A percentile compares a stretch with the other conserved stretches of the same genome.
phyloP scores from a whole-genome alignment of 2,888 invertebrate species.

The Epinotia ramella region DNA sequence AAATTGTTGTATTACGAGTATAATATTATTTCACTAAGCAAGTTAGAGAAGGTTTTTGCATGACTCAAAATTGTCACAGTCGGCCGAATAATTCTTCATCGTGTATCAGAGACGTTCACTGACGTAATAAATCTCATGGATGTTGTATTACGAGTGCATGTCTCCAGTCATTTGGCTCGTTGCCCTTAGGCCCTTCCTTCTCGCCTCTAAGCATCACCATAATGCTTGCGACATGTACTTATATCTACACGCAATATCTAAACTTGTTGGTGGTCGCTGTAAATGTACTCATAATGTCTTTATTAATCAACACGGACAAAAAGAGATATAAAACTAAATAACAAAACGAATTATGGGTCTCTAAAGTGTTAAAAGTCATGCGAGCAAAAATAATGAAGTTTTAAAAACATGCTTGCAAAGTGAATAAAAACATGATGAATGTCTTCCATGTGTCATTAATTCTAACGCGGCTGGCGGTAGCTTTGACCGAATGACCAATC shows the following conservation, averaged over 20 bases:
- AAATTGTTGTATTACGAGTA: not conserved
- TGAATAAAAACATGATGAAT: conserved; percentile 52
- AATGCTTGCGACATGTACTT: conserved; percentile 40
- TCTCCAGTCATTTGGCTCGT: conserved; percentile 29
- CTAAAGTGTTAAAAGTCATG: conserved; percentile 50
- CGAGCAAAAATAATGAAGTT: conserved; percentile 49
- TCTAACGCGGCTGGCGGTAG: conserved; percentile 46
- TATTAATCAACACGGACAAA: conserved; percentile 51
- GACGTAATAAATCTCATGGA: conserved; percentile 33
- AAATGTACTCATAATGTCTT: conserved; percentile 57
- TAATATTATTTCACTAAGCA: not conserved
- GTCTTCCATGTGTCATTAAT: conserved; percentile 48
- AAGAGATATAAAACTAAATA: conserved; percentile 49
- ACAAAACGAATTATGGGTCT: conserved; percentile 47
- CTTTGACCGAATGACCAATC: conserved; percentile 1
- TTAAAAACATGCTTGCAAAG: conserved; percentile 50
- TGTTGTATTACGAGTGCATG: conserved; percentile 31
- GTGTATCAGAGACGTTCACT: conserved; percentile 16
- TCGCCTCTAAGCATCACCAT: conserved; percentile 31
- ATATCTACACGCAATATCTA: conserved; percentile 30
- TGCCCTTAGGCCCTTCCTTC: conserved; percentile 39
- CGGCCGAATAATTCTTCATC: not conserved
- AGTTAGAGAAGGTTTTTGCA: not conserved
- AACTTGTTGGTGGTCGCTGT: conserved; percentile 46
- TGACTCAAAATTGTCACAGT: conserved; percentile 1